Conservation (phyloP, 2,113 vertebrate species). For the Macquaria australasica region DNA sequence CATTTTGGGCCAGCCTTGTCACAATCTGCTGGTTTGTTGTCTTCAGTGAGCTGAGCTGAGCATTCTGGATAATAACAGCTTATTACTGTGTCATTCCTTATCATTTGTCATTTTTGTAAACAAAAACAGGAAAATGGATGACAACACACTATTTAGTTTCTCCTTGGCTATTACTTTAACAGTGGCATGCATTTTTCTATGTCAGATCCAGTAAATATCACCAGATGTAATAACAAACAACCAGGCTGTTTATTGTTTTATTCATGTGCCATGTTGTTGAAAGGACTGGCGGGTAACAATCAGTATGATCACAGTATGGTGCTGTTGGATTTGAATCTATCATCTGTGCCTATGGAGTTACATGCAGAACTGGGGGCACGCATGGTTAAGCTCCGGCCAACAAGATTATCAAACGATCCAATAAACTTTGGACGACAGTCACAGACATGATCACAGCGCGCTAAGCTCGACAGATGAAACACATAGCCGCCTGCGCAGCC, state of each 20-base stretch:
- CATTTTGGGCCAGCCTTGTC: neutral
- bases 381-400: constrained; percentile 50
- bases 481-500: constrained; percentile 5
- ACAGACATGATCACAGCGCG: constrained; percentile 37
- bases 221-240: constrained; percentile 19
- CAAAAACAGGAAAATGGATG: constrained; percentile 10
- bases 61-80: constrained; percentile 23
- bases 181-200: neutral
- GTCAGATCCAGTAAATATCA: constrained; percentile 5
- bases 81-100: neutral
- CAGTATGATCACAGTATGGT: constrained; percentile 25
- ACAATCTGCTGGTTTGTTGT: neutral
- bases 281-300: constrained; percentile 3
- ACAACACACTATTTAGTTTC: neutral
- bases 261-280: constrained; percentile 34
- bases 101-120: constrained; percentile 41
- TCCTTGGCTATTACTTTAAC: neutral
- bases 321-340: constrained; percentile 34
- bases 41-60: neutral
- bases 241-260: constrained; percentile 6
- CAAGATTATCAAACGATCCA: constrained; percentile 71
- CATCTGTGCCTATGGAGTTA: constrained; percentile 36
- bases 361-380: constrained; percentile 17
- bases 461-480: constrained; percentile 51
- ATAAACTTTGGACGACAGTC: constrained; percentile 58